phyloP scores from a whole-genome alignment of 2,797 vertebrate species.

The Gymnoscopelus microlampas region DNA sequence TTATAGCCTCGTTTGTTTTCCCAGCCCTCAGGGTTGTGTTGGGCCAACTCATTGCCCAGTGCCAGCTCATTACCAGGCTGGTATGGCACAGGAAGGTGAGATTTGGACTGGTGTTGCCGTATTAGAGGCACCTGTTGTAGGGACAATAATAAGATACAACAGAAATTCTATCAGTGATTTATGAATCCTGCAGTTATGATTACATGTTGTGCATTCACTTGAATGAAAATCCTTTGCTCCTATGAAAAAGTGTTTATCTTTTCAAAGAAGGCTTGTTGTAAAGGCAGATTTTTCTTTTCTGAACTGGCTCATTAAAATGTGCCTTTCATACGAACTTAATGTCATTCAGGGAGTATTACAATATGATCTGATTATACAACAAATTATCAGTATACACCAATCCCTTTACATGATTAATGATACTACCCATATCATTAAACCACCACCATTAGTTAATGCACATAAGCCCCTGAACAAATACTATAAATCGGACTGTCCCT shows the following conservation, averaged over 20 bases:
- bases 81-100: conserved; percentile 10
- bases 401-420: not conserved
- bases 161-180: too few species aligned
- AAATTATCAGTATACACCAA: not conserved
- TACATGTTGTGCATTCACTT: too few species aligned
- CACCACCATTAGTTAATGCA: not conserved
- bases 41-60: conserved; percentile 53
- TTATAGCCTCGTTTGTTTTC: conserved; percentile 65
- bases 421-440: not conserved
- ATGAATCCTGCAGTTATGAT: too few species aligned
- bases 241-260: too few species aligned
- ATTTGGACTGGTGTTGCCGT: conserved; percentile 37
- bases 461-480: not conserved
- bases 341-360: too few species aligned
- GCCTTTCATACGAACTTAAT: too few species aligned
- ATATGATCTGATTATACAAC: too few species aligned
- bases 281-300: too few species aligned
- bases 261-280: too few species aligned
- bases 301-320: too few species aligned
- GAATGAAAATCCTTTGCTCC: too few species aligned
- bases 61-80: conserved; percentile 43
- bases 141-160: conserved; percentile 17
- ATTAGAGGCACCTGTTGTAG: conserved; percentile 50
- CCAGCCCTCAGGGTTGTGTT: conserved; percentile 59
- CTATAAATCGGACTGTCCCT: not conserved